Base-by-base conservation (phyloP, 2,797 vertebrate species). In the Danio jaintianensis region DNA sequence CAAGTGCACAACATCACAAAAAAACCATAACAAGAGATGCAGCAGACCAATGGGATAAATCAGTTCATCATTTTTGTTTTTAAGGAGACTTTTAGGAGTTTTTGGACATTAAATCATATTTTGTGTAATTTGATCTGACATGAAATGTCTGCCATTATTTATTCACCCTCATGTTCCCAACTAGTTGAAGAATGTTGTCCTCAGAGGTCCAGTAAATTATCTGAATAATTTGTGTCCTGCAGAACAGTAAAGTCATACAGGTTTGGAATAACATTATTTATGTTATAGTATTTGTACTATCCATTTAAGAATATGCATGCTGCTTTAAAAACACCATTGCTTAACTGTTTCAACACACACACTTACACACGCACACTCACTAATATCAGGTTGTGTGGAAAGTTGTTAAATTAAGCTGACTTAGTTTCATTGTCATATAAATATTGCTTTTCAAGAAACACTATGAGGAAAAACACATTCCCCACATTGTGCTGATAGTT, bases 381-480 rank as follows among this genome's bases (percentile, higher is more conserved):
- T 11, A 58, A 62, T 36, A 40, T n/a, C 29, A 42, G 13, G 7
- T 62, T 62, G 15, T 62, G 20, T 8, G 20, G 4, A 58, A 0
- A 9, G 29, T 61, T 36, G 7, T 68, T 52, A 38, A 7, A 38
- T 72, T 22, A 43, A 72, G 69, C 18, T 56, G 36, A 29, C 45
- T 43, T 15, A 5, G 38, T 22, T 56, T 71, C 38, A 53, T 11
- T 55, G 52, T 58, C 36, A 45, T 61, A 45, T 73, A 69, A 78
- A 78, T 64, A 78, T 45, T 16, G 38, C 42, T 69, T 50, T 11
- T n/a, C 53, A 38, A 64, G 36, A 69, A 59, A 16, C 11, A 40
- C 55, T 78, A 61, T 47, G 38, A 58, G 36, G 45, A 69, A 78
- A 18, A 13, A 56, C 63, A n/a, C 12, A 53, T 52, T 75, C 73